phyloP scores from a whole-genome alignment of 2,113 vertebrate species.

The Bettongia penicillata region DNA sequence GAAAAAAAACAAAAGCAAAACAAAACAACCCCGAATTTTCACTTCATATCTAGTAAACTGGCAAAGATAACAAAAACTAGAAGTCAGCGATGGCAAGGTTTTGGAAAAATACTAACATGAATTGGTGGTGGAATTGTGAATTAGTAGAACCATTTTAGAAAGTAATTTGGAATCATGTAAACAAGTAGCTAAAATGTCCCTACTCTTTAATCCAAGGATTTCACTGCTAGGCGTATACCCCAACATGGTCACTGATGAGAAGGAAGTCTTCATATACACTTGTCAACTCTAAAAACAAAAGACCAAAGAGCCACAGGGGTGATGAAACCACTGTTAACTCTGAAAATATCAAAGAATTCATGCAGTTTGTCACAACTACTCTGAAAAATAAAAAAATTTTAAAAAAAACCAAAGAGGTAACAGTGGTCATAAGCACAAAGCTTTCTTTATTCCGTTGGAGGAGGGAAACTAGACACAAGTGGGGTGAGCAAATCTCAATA shows the following conservation, averaged over 20 bases:
- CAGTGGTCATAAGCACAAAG: background rate
- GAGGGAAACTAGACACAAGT: background rate
- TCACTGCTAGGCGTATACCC: background rate
- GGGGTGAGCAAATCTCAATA: background rate
- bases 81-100: background rate
- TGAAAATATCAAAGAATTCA: background rate
- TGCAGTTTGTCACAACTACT: too few species aligned
- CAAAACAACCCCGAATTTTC: background rate
- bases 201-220: background rate
- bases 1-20: background rate
- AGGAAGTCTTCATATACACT: background rate
- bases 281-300: background rate
- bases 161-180: background rate
- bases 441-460: background rate
- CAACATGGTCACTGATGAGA: background rate
- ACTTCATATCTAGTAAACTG: background rate
- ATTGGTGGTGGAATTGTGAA: background rate
- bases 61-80: background rate
- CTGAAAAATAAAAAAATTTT: background rate
- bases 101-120: background rate
- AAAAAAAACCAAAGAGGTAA: background rate
- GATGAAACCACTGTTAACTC: background rate
- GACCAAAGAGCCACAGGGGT: background rate
- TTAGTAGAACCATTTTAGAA: background rate
- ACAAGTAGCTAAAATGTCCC: background rate